Base-by-base conservation (phyloP, 2,888 invertebrate genomes). In the Geotrupes spiniger region DNA sequence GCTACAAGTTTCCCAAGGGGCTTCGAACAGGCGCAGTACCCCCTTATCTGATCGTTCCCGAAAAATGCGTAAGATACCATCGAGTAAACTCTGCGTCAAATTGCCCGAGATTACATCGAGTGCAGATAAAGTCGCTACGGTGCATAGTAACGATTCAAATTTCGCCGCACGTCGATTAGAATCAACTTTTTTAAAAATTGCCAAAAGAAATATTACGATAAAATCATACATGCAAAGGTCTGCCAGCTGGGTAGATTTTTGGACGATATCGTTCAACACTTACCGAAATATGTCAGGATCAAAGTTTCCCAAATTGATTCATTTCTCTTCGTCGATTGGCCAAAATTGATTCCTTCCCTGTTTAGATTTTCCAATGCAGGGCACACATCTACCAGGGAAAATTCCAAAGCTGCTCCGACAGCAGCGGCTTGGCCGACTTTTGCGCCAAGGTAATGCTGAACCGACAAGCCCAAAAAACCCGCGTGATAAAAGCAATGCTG, bases 381-480 rank as follows among this genome's bases (percentile, higher is more conserved):
- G 77, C 80, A 0, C 84, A 84, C 60, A 75, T 89, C 54, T 84
- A 84, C 64, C 82, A 83, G 72, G 87, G 84, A 1, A 83, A 83
- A 65, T 72, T 88, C 28, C 75, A 74, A 10, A 76, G 75, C 0
- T 80, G 79, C 1, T 70, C 72, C 52, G 81, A 83, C 46, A 68
- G 68, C 12, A 72, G 72, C 4, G 79, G 77, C 0, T 65, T 79
- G 14, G 74, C 77, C 21, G 78, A 83, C 65, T 74, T 82, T 16
- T 71, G 73, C 46, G 66, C 75, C 4, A 66, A 73, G 45, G 65
- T 77, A 29, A 63, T 69, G 37, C 64, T 77, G 53, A 64, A 63
- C 26, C 70, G 73, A 31, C 67, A 73, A 57, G 65, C 69, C 4
- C 63, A 65, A 41, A 58, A 68, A 39, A 76, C 78, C 2, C 21